Conservation (phyloP, 2,797 vertebrate genomes). For the Dipus sagitta region DNA sequence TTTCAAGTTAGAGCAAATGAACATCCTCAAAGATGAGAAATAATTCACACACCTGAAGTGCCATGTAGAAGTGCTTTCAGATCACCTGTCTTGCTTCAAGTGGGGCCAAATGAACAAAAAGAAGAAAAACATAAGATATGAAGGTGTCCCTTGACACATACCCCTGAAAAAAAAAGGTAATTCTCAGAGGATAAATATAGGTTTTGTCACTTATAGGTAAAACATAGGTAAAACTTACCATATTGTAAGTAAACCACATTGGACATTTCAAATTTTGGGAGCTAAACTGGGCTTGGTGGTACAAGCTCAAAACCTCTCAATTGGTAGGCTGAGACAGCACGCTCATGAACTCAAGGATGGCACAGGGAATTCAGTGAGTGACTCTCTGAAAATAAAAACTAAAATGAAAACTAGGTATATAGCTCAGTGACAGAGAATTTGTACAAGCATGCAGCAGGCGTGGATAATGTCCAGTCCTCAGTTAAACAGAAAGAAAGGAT, state of each 20-base stretch:
- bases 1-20: neutral
- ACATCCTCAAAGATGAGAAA: neutral
- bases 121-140: neutral
- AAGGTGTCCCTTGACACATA: neutral
- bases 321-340: neutral
- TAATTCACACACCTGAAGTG: neutral
- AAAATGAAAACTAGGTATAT: too few relatives aligned
- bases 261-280: neutral
- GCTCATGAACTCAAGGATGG: neutral
- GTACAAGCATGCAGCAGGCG: too few relatives aligned
- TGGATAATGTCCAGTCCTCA: too few relatives aligned
- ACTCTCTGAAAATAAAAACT: too few relatives aligned
- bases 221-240: neutral
- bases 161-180: slow-evolving; percentile 5
- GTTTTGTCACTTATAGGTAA: neutral
- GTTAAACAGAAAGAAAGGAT: too few relatives aligned
- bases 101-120: neutral
- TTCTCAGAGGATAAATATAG: neutral
- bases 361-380: too few relatives aligned
- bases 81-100: neutral
- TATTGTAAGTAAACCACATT: neutral
- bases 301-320: too few relatives aligned
- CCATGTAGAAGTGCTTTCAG: neutral
- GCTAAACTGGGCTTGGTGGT: neutral
- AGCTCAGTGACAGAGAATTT: too few relatives aligned